Base-by-base conservation (phyloP, 2,888 invertebrate species). In the Scelioninae gen. 2 region DNA sequence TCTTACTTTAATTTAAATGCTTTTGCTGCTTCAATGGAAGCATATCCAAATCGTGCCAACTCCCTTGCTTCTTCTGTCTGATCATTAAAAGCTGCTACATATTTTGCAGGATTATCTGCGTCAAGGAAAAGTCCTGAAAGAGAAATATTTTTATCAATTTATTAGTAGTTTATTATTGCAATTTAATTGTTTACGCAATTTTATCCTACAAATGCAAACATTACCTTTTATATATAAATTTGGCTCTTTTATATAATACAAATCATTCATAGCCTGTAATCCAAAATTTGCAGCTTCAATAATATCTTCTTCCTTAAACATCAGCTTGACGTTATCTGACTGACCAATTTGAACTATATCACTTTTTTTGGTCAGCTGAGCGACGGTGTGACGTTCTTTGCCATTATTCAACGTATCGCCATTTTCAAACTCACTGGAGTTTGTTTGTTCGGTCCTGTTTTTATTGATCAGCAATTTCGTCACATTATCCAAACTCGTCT, bases 51-150 rank as follows among this genome's bases (percentile, higher is more conserved):
- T 76, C 88, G 87, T 13, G 92, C 89, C 76, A 90, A 89, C 41
- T 88, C 87, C 53, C 88, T 88, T 0, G 91, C 90, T 80, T 90
- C 90, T 45, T 90, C 89, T 1, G 89, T 88, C 16, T 92, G 92
- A 0, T 90, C 89, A 82, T 92, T 93, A 86, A 93, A 93, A 0
- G 91, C 90, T 0, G 93, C 93, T 48, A 93, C 90, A 81, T 90
- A 91, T 9, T 89, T 89, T 0, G 92, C 93, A 4, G 93, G 93
- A 79, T 92, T 90, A 46, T 89, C 89, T 46, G 87, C 87, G 15
- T 89, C 88, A 73, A 93, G 84, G 87, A 89, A 90, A 3, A 92
- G 84, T 46, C 93, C 93, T 93, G 83, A 4, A 61, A 58, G 48
- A 41, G n/a, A n/a, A n/a, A n/a, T n/a, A n/a, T n/a, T n/a, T n/a